Evolutionary conservation across 2,113 vertebrate species (phyloP), one percentile per base, ranked within the genome.

Genomic region (Fulica atra): DNA sequence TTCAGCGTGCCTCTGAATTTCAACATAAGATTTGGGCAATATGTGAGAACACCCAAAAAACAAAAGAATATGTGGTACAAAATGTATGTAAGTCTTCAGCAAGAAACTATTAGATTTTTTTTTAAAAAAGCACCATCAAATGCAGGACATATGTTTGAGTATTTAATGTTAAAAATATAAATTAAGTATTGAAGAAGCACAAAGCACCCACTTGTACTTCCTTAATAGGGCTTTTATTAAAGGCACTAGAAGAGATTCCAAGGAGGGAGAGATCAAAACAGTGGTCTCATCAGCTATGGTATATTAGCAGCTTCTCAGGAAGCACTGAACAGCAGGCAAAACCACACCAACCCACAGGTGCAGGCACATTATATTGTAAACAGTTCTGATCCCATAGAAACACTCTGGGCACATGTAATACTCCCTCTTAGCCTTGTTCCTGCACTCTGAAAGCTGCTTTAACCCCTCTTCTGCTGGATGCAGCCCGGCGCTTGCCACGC

Each of bases 91-190:
- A 46, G 46, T 51, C 38, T 92, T 13, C 56, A 74, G 64, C 33
- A 83, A 83, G 38, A 74, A 94, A 56, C 26, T 71, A 20, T 72
- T 56, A 51, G 18, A 42, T 46, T n/a, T n/a, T n/a, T n/a, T n/a
- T n/a, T n/a, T 61, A 3, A 24, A 36, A 44, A 48, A 56, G 3
- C 25, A 79, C 73, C 53, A 56, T 33, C 29, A 56, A 85, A 92
- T 87, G 81, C 73, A 64, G 53, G 76, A 35, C 61, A 46, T 74
- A 64, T 29, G 64, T 88, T 92, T n/a, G n/a, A 93, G 63, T 91
- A 93, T 87, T 88, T 91, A 93, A 72, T 54, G 57, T 93, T 91
- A 87, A 94, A 96, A 94, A 91, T 87, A 91, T 63, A 89, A 89
- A 89, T 87, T 70, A 77, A 57, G 17, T 76, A 64, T 69, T 89